Percentiles rank a stretch among this genome's conserved stretches.
phyloP scores from a whole-genome alignment of 2,797 vertebrate species.

The Staurois parvus region DNA sequence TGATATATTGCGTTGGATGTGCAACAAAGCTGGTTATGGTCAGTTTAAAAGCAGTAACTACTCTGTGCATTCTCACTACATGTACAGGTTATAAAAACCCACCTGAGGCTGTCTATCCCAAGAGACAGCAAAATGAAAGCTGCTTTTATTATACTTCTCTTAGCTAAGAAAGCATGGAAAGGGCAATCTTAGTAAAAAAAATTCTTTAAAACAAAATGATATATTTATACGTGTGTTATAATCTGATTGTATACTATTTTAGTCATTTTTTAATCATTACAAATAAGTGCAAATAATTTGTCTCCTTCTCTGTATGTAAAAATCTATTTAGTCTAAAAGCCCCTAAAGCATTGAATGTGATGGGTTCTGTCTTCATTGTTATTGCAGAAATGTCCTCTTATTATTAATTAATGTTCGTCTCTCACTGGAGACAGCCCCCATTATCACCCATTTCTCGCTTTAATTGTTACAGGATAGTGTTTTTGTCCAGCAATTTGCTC shows the following conservation, averaged over 20 bases:
- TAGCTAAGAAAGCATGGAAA: too few relatives aligned
- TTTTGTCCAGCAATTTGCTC: constrained; percentile 44
- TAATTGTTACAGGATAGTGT: constrained; percentile 49
- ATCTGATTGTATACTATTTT: background rate
- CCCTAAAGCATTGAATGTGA: background rate
- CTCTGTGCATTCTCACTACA: too few relatives aligned
- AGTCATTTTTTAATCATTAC: background rate
- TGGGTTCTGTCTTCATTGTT: constrained; percentile 20
- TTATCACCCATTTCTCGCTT: constrained; percentile 44
- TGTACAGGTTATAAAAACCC: too few relatives aligned
- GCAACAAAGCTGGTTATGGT: too few relatives aligned
- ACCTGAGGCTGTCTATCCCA: background rate
- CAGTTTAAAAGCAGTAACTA: too few relatives aligned
- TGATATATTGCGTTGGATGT: too few relatives aligned
- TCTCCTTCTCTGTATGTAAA: background rate
- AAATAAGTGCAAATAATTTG: background rate
- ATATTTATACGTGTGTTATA: too few relatives aligned
- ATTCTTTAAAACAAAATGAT: too few relatives aligned
- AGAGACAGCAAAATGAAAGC: background rate
- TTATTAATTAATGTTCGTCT: constrained; percentile 39
- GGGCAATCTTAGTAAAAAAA: too few relatives aligned
- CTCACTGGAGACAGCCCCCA: constrained; percentile 15
- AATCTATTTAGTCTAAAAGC: background rate
- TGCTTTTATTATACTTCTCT: background rate
- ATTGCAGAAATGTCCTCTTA: constrained; percentile 23